Conservation (phyloP, 2,888 invertebrate genomes). For the Helobdella robusta region DNA sequence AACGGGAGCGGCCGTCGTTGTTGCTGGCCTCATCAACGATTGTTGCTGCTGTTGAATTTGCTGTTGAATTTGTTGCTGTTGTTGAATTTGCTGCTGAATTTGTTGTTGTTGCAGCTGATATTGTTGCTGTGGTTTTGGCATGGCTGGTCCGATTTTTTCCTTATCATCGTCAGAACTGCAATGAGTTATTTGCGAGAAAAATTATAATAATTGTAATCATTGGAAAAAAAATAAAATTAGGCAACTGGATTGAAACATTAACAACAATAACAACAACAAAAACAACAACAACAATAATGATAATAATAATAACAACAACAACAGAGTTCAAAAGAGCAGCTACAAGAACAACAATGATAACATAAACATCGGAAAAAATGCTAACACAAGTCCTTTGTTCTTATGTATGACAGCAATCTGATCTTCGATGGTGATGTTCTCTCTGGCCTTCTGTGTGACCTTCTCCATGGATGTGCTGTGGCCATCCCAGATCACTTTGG, state of each 20-base stretch:
- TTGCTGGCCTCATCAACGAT: too few relatives aligned
- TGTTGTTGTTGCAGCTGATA: too few relatives aligned
- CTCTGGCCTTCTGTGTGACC: constrained; percentile 81
- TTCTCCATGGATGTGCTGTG: constrained; percentile 94
- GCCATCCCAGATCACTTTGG: constrained; percentile 91
- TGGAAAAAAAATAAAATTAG: too few relatives aligned
- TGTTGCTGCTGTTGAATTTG: not conserved
- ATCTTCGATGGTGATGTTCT: constrained; percentile 88
- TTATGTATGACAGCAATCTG: constrained; percentile 89
- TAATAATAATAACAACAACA: too few relatives aligned
- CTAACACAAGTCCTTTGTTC: constrained; percentile 66
- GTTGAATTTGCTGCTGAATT: not conserved
- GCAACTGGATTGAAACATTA: not conserved
- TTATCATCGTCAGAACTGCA: constrained; percentile 78
- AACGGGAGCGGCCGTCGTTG: not conserved
- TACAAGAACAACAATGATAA: too few relatives aligned
- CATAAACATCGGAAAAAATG: constrained; percentile 20
- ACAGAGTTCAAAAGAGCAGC: too few relatives aligned
- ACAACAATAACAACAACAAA: too few relatives aligned
- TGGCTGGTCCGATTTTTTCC: constrained; percentile 83
- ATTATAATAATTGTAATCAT: too few relatives aligned
- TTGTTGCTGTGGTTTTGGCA: too few relatives aligned
- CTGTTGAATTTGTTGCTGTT: constrained; percentile 4
- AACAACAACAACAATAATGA: too few relatives aligned
- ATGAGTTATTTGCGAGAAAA: too few relatives aligned